Conservation (phyloP, 2,888 invertebrate species). For the Eupithecia abbreviata region DNA sequence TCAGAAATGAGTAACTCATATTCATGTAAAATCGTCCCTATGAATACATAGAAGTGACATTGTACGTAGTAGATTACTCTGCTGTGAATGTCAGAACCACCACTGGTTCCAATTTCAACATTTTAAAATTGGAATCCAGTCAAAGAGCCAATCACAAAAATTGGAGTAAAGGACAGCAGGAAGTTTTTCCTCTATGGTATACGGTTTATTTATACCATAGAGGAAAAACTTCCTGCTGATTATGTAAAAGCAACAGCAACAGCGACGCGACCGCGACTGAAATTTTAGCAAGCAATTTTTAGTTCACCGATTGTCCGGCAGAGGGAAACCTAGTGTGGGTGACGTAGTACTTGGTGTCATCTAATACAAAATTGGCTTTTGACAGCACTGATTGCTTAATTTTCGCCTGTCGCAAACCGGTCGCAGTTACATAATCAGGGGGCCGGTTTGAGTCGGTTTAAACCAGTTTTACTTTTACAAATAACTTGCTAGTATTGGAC, state of each 20-base stretch:
- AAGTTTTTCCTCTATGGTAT: neutral
- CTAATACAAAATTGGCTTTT: too few species aligned
- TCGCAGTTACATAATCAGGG: too few species aligned
- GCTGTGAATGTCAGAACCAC: neutral
- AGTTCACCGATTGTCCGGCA: too few species aligned
- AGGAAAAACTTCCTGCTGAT: too few species aligned
- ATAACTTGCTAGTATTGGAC: slow-evolving; percentile 6
- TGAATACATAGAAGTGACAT: neutral
- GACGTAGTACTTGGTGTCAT: too few species aligned
- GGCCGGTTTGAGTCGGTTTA: neutral
- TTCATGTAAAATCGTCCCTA: neutral
- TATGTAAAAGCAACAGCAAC: too few species aligned
- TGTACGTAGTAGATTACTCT: neutral
- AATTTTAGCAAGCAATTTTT: too few species aligned
- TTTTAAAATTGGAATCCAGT: neutral
- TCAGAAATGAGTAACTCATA: neutral
- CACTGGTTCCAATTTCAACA: neutral
- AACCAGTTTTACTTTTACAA: slow-evolving; percentile 10
- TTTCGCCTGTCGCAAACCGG: too few species aligned
- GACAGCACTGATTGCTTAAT: too few species aligned
- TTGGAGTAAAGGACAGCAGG: neutral
- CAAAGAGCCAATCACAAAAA: neutral
- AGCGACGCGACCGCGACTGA: too few species aligned
- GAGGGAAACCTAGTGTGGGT: too few species aligned
- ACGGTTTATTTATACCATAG: too few species aligned